Percentiles rank a stretch among this genome's conserved stretches.
Conservation (phyloP, 2,888 invertebrate genomes). For the Capitulum mitella region DNA sequence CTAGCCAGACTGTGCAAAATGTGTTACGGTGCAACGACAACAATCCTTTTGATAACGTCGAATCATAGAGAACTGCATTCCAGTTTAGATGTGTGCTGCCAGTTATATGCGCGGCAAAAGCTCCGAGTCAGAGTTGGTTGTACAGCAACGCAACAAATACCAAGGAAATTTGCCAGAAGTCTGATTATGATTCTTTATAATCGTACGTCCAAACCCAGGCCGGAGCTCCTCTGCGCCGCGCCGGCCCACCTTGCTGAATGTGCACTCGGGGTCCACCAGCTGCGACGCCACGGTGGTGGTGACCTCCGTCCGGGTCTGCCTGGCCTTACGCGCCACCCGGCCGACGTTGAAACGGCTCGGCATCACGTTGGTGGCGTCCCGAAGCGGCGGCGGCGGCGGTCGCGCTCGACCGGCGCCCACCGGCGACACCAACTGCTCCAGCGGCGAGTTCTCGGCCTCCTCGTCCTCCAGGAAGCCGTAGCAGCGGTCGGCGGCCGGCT, state of each 20-base stretch:
- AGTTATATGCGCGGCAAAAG: too few relatives aligned
- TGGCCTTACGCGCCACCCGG: not conserved
- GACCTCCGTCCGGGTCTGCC: not conserved
- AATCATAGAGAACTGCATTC: too few relatives aligned
- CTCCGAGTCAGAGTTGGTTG: too few relatives aligned
- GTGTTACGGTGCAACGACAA: too few relatives aligned
- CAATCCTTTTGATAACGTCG: too few relatives aligned
- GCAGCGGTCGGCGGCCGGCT: not conserved
- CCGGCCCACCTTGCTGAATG: not conserved
- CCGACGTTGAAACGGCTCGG: not conserved
- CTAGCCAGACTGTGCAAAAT: too few relatives aligned
- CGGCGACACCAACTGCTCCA: not conserved
- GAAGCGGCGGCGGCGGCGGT: not conserved
- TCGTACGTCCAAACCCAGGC: too few relatives aligned
- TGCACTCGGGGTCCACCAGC: not conserved
- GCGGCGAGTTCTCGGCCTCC: not conserved
- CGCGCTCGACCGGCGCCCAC: not conserved
- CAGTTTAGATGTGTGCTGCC: too few relatives aligned
- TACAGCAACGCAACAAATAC: too few relatives aligned
- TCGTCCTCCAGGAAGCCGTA: constrained; percentile 5
- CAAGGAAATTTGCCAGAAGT: too few relatives aligned
- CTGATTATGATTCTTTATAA: too few relatives aligned
- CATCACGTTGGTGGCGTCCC: not conserved
- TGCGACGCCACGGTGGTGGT: constrained; percentile 11
- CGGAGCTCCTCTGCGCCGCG: too few relatives aligned